Evolutionary conservation across 2,113 vertebrate species (phyloP).

Genomic region (Sylvietta virens): DNA sequence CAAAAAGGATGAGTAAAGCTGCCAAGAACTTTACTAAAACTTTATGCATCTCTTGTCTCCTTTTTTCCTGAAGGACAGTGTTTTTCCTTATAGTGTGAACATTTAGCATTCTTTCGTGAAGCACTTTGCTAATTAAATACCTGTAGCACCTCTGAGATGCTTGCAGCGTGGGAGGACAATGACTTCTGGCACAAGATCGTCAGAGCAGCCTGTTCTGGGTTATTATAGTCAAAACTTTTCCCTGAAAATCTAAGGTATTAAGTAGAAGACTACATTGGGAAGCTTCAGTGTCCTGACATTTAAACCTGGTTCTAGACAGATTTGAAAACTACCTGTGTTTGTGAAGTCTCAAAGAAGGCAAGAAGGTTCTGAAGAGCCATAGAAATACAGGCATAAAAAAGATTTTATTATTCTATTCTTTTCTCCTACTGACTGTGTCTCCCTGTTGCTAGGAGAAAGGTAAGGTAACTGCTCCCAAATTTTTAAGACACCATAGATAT

Average conservation of each 20-base stretch:
- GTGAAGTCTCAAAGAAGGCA: neutral
- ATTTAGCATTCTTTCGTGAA: neutral
- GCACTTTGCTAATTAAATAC: neutral
- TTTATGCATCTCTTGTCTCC: neutral
- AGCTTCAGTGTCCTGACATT: neutral
- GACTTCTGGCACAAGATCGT: neutral
- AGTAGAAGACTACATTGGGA: neutral
- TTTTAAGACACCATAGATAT: neutral
- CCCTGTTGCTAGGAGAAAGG: neutral
- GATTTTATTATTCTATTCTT: conserved; percentile 13
- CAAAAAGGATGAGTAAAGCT: neutral
- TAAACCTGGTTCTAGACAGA: neutral
- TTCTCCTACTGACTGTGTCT: neutral
- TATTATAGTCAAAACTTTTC: neutral
- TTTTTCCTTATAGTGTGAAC: neutral
- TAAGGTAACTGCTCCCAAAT: neutral
- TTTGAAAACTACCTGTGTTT: neutral
- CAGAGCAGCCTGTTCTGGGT: neutral
- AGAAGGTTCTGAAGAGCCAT: neutral
- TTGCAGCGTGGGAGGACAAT: neutral
- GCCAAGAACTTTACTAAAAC: neutral
- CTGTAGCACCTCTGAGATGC: neutral
- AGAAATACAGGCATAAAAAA: neutral
- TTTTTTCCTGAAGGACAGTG: neutral
- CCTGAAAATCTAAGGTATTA: neutral